Base-by-base conservation (phyloP, 2,888 invertebrate genomes). In the Monoplex corrugatus region DNA sequence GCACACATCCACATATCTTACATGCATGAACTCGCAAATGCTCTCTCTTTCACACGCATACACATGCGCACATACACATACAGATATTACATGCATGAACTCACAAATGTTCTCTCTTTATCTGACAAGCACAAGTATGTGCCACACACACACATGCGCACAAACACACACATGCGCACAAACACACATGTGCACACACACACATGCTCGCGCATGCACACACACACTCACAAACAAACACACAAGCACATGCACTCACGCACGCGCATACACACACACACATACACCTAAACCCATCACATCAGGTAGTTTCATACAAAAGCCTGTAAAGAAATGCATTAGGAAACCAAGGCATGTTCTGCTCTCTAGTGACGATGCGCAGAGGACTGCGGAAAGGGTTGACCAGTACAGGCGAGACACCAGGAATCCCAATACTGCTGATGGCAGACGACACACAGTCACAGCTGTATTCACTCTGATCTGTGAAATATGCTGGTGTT, bases 301-400 rank as follows among this genome's bases (percentile, higher is more conserved):
- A 45, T 35, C 57, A 32, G 1, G 28, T 38, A 38, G 38, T 23
- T 43, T 23, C 28, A 23, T 87, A 75, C 35, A 44, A 10, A 63
- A 87, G 87, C 32, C 32, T 83, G 35, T 89, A 94, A 13, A 95
- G 90, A 89, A 94, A 95, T 2, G 93, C 95, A 92, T 95, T 95
- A 89, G 94, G 94, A 91, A 93, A 95, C 91, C 93, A 93, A 1
- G 95, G 95, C 92, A 95, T 92, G 57, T 92, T 92, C 89, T 94
- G 92, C 84, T 95, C 94, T 38, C 93, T 92, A 50, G 93, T 91
- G 19, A 92, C 87, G 85, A 93, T 93, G 45, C 94, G 92, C 13
- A 95, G 84, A 2, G 95, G 95, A 84, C 93, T 93, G 85, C 95
- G 90, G 90, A 95, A 95, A 45, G 95, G 95, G 90, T 95, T 95